Percentiles rank a stretch among this genome's conserved stretches.
Evolutionary conservation across 2,797 vertebrate genomes (phyloP).

Genomic region (Sebastes oblongus): DNA sequence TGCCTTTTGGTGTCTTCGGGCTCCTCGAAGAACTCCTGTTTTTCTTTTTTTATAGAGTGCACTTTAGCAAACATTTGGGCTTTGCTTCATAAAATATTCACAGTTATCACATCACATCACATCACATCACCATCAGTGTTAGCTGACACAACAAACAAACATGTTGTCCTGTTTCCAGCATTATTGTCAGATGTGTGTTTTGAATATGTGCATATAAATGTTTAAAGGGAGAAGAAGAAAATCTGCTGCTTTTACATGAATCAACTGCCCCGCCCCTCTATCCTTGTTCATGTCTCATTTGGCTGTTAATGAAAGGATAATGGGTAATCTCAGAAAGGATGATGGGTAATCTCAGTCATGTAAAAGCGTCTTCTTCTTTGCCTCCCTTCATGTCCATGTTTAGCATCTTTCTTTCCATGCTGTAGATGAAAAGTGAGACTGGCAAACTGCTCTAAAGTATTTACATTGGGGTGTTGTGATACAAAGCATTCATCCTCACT

Average conservation of each 20-base stretch:
- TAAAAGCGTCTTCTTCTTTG: constrained; percentile 63
- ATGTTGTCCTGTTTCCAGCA: constrained; percentile 17
- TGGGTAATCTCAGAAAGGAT: constrained; percentile 50
- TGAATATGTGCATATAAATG: constrained; percentile 38
- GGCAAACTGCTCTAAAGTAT: constrained; percentile 49
- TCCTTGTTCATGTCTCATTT: constrained; percentile 1
- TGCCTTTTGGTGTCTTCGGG: not conserved
- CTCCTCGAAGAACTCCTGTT: not conserved
- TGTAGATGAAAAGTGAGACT: constrained; percentile 37
- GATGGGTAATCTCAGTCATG: constrained; percentile 56
- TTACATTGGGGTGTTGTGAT: constrained; percentile 60
- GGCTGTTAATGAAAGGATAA: constrained; percentile 38
- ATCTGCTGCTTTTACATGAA: constrained; percentile 53
- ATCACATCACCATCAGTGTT: constrained; percentile 24
- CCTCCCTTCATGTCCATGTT: constrained; percentile 61
- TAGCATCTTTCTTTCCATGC: constrained; percentile 44
- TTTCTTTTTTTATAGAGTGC: not conserved
- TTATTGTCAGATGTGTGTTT: constrained; percentile 44
- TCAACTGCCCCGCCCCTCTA: not conserved
- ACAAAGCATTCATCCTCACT: not conserved
- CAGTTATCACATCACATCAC: constrained; percentile 11
- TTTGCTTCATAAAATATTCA: constrained; percentile 11
- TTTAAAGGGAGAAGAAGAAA: constrained; percentile 58
- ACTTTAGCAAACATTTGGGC: constrained; percentile 10
- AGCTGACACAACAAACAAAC: constrained; percentile 22